Conservation (phyloP, 2,888 invertebrate genomes). For the Tipula confusa region DNA sequence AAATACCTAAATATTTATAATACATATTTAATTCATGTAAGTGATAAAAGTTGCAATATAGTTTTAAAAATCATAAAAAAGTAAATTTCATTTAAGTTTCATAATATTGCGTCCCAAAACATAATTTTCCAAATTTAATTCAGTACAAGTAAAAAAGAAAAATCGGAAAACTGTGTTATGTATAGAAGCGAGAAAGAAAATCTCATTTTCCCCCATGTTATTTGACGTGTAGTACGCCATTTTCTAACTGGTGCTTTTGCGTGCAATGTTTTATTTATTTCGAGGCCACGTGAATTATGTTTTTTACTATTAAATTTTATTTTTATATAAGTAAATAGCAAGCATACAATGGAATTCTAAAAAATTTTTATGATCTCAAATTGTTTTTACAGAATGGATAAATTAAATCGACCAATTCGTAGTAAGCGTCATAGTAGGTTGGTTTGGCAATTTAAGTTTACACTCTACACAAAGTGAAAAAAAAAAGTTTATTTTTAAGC, state of each 20-base stretch:
- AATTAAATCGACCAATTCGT: slow-evolving; percentile 61
- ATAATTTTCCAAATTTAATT: background rate
- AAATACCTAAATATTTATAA: background rate
- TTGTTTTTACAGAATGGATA: slow-evolving; percentile 39
- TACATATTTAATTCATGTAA: background rate
- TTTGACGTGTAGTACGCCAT: background rate
- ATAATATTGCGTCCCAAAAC: background rate
- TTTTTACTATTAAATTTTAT: background rate
- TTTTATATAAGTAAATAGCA: background rate
- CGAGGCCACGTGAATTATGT: background rate
- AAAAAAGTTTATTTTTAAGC: slow-evolving; percentile 7
- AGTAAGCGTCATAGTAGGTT: slow-evolving; percentile 70
- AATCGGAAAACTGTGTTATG: background rate
- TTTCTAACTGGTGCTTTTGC: background rate
- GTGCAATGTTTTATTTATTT: background rate
- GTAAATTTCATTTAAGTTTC: background rate
- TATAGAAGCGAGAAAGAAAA: background rate
- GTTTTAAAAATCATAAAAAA: background rate
- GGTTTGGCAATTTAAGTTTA: slow-evolving; percentile 41
- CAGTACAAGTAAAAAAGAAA: background rate
- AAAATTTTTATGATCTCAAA: background rate
- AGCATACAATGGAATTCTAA: background rate
- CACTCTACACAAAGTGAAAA: background rate
- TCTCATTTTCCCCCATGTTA: background rate
- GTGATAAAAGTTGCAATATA: background rate